Evolutionary conservation across 2,888 invertebrate species (phyloP).

Genomic region (Ornithoptera priamus): DNA sequence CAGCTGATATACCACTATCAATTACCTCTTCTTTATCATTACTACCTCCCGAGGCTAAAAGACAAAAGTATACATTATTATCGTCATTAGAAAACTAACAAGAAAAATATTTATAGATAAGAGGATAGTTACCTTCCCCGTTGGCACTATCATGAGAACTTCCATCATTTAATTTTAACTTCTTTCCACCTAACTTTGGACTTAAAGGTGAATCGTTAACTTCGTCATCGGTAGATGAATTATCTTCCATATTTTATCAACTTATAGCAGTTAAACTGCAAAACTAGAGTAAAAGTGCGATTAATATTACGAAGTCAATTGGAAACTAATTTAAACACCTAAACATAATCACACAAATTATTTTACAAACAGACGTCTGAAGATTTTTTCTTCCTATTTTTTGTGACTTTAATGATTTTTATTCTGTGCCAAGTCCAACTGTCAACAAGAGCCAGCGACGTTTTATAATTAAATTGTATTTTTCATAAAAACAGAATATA

Average conservation of each 20-base stretch:
- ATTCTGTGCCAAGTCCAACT: conserved; percentile 20
- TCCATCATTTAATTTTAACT: conserved; percentile 71
- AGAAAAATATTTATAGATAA: background rate
- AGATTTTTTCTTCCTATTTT: conserved; percentile 21
- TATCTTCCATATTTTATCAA: conserved; percentile 64
- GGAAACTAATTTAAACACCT: conserved; percentile 13
- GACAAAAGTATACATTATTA: conserved; percentile 39
- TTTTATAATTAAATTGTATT: too few relatives aligned
- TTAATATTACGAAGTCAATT: conserved; percentile 10
- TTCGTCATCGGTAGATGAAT: conserved; percentile 69
- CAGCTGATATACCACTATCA: conserved; percentile 71
- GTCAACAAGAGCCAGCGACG: conserved; percentile 3
- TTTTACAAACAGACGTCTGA: conserved; percentile 19
- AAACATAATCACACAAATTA: conserved; percentile 11
- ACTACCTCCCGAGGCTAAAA: conserved; percentile 38
- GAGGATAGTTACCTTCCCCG: conserved; percentile 53
- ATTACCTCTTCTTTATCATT: conserved; percentile 60
- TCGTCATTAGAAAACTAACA: conserved; percentile 44
- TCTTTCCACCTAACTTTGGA: conserved; percentile 63
- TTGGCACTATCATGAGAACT: conserved; percentile 69
- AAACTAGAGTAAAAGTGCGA: conserved; percentile 5
- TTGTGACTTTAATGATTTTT: conserved; percentile 27
- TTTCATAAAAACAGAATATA: too few relatives aligned
- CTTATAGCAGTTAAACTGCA: conserved; percentile 28
- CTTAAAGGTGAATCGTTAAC: conserved; percentile 55